phyloP scores from a whole-genome alignment of 2,113 vertebrate genomes.

The Cacatua alba region DNA sequence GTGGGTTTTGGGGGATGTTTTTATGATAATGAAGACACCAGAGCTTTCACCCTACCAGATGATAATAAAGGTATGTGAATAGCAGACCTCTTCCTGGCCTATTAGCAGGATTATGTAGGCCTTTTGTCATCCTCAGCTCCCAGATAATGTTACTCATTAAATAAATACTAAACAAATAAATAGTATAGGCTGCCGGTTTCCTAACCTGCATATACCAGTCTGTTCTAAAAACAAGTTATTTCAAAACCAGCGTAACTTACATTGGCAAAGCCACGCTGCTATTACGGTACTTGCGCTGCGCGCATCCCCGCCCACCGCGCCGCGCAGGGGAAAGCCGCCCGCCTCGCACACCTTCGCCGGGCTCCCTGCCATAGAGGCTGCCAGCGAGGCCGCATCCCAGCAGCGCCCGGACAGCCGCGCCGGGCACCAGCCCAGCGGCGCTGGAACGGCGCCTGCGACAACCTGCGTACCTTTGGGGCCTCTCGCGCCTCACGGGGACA shows the following conservation, averaged over 20 bases:
- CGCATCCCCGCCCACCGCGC: fast-evolving
- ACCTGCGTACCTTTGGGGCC: not conserved
- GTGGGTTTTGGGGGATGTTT: not conserved
- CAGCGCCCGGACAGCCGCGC: not conserved
- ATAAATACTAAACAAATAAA: not conserved
- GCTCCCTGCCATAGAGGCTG: not conserved
- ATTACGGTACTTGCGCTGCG: not conserved
- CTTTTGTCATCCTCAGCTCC: not conserved
- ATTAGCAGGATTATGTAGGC: fast-evolving
- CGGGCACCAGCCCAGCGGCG: not conserved
- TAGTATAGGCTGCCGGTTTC: fast-evolving
- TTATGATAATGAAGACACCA: not conserved
- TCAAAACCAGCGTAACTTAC: fast-evolving
- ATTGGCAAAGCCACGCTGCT: fast-evolving
- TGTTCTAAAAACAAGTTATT: not conserved
- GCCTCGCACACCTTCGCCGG: not conserved
- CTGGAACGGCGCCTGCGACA: not conserved
- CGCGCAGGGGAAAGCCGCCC: not conserved
- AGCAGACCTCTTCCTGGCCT: fast-evolving
- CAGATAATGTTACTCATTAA: not conserved
- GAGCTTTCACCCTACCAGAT: not conserved
- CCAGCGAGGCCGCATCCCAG: not conserved
- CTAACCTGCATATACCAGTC: fast-evolving
- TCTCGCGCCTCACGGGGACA: not conserved
- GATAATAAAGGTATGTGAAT: fast-evolving